These are phyloP conservation scores for Tethya wilhelma DNA, from an alignment of 37 sponge, comb jelly and placozoan species.

Conservation along the genomic window DNA sequence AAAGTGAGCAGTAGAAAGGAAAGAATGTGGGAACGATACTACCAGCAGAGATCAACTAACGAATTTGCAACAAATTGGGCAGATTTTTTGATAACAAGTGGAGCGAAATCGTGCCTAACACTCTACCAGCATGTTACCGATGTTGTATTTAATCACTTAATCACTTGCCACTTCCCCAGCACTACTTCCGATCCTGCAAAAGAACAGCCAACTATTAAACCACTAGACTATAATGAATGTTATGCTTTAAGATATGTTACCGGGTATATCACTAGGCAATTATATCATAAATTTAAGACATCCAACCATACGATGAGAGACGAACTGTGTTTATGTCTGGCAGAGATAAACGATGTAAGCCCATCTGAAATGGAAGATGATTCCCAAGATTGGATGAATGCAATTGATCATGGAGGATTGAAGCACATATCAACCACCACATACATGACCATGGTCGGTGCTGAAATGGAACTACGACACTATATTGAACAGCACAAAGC, in stretches of 20 bases:
- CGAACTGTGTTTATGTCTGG: not conserved
- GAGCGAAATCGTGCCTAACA: not conserved
- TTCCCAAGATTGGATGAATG: not conserved
- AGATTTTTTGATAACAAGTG: not conserved
- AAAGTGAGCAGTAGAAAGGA: not conserved
- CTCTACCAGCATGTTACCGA: conserved; percentile 4
- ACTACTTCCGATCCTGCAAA: not conserved
- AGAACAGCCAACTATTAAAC: not conserved
- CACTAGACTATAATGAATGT: not conserved
- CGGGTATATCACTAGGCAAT: not conserved
- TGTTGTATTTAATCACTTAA: not conserved
- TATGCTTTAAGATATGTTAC: not conserved
- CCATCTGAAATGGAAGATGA: not conserved
- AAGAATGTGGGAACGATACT: not conserved
- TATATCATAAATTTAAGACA: not conserved
- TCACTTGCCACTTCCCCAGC: not conserved
- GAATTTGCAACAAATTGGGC: not conserved
- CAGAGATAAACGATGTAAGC: not conserved
- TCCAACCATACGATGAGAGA: not conserved
- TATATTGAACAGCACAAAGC: not conserved
- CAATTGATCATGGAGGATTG: not conserved
- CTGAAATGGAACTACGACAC: not conserved
- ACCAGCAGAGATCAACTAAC: not conserved
- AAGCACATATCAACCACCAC: not conserved
- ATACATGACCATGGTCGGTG: not conserved